These are phyloP conservation scores for Microtus richardsoni DNA, from an alignment of 2,113 vertebrate species.

Conservation along the genomic window DNA sequence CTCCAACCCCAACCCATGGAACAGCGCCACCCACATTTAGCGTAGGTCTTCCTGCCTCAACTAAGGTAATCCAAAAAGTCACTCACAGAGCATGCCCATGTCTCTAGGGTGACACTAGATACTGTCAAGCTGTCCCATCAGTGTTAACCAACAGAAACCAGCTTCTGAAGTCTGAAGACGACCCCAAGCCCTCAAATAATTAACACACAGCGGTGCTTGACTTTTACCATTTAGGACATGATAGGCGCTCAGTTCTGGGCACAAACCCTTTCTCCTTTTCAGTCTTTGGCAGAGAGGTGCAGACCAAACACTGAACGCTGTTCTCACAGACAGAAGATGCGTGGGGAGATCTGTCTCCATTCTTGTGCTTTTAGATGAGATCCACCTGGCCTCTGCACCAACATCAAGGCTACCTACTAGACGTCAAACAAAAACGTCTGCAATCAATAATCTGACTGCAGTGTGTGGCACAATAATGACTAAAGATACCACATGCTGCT, in stretches of 20 bases:
- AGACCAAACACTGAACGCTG: not conserved
- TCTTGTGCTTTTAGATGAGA: not conserved
- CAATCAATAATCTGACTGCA: not conserved
- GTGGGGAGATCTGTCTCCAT: not conserved
- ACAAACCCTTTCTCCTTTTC: not conserved
- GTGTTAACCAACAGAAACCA: not conserved
- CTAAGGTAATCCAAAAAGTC: not conserved
- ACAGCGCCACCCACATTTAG: not conserved
- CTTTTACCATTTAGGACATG: not conserved
- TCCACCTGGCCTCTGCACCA: not conserved
- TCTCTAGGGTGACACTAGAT: not conserved
- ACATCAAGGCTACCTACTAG: not conserved
- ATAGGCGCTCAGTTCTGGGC: not conserved
- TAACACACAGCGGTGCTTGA: not conserved
- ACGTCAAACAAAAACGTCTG: not conserved
- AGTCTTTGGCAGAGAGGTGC: not conserved
- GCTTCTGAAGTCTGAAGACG: not conserved
- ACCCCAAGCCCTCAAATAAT: not conserved
- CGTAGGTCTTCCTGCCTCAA: not conserved
- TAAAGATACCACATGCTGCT: not conserved
- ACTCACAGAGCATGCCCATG: not conserved
- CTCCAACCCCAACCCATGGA: not conserved
- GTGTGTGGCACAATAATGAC: not conserved
- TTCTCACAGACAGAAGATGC: not conserved
- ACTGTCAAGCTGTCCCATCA: not conserved